Evolutionary conservation across 2,113 vertebrate genomes (phyloP).

Genomic region (Gymnobelideus leadbeateri): DNA sequence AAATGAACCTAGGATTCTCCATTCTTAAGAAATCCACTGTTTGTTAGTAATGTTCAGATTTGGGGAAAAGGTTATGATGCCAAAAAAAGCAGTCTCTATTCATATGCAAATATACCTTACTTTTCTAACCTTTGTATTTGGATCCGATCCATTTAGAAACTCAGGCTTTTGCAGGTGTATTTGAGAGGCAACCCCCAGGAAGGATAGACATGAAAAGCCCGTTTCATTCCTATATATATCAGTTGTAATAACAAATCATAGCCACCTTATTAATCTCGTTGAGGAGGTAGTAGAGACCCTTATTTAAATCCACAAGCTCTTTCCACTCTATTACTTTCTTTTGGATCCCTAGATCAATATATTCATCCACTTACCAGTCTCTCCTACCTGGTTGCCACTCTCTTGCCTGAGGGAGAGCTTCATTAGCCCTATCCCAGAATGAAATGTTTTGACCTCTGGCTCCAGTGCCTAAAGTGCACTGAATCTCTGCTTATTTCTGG

Average conservation of each 20-base stretch:
- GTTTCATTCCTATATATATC: background rate
- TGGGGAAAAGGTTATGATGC: background rate
- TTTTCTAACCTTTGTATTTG: background rate
- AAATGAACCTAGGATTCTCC: background rate
- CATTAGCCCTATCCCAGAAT: background rate
- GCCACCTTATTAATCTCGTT: background rate
- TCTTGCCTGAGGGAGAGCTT: background rate
- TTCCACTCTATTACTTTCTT: background rate
- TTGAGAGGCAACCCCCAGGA: background rate
- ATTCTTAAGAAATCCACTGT: background rate
- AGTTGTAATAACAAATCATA: background rate
- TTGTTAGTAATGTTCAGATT: background rate
- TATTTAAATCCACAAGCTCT: background rate
- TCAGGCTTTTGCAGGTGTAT: background rate
- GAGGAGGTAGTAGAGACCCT: background rate
- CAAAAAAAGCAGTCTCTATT: background rate
- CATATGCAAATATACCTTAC: background rate
- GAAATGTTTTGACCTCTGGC: background rate
- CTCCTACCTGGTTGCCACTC: background rate
- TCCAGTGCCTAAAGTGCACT: background rate
- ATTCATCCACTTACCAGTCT: background rate
- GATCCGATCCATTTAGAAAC: background rate
- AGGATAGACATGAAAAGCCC: background rate
- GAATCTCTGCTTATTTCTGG: background rate
- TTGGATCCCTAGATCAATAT: background rate